phyloP scores from a whole-genome alignment of 2,888 invertebrate genomes.

The Sinotaia quadrata region DNA sequence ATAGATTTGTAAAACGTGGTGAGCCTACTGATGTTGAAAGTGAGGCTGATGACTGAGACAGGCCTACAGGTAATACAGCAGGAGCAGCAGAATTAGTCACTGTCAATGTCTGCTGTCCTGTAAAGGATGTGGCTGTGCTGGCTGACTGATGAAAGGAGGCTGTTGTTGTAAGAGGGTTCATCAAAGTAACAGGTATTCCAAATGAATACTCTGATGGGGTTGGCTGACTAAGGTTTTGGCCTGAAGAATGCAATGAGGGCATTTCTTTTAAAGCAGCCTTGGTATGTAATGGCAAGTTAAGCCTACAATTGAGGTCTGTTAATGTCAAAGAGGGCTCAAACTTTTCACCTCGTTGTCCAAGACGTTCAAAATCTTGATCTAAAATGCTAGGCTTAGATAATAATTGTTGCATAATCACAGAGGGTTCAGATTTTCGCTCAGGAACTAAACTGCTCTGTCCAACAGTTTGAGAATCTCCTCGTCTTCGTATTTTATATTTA shows the following conservation, averaged over 20 bases:
- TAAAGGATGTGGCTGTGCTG: slow-evolving; percentile 19
- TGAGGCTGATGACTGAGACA: background rate
- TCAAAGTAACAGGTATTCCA: background rate
- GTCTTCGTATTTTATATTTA: slow-evolving; percentile 69
- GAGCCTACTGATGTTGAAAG: background rate
- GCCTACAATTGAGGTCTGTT: slow-evolving; percentile 36
- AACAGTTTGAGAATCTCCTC: slow-evolving; percentile 39
- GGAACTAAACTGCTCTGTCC: slow-evolving; percentile 28
- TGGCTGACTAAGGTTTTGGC: background rate
- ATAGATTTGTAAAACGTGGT: background rate
- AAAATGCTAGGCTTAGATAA: slow-evolving; percentile 92
- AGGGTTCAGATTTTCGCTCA: slow-evolving; percentile 82
- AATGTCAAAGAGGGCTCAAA: slow-evolving; percentile 76
- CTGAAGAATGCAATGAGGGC: slow-evolving; percentile 20
- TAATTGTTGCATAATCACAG: slow-evolving; percentile 92
- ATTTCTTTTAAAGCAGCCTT: slow-evolving; percentile 50
- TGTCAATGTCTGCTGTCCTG: slow-evolving; percentile 1
- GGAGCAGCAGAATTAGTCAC: slow-evolving; percentile 5
- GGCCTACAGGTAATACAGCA: background rate
- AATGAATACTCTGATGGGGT: slow-evolving; percentile 10
- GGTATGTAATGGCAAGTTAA: slow-evolving; percentile 34
- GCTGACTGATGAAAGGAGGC: slow-evolving; percentile 22
- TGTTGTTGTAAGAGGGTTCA: slow-evolving; percentile 7
- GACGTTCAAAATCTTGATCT: slow-evolving; percentile 93
- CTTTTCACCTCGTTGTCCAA: slow-evolving; percentile 86